A percentile compares a stretch with the other conserved stretches of the same genome.
These are phyloP conservation scores for Botrylloides violaceus DNA, from an alignment of 23 tunicate species.

Conservation along the genomic window DNA sequence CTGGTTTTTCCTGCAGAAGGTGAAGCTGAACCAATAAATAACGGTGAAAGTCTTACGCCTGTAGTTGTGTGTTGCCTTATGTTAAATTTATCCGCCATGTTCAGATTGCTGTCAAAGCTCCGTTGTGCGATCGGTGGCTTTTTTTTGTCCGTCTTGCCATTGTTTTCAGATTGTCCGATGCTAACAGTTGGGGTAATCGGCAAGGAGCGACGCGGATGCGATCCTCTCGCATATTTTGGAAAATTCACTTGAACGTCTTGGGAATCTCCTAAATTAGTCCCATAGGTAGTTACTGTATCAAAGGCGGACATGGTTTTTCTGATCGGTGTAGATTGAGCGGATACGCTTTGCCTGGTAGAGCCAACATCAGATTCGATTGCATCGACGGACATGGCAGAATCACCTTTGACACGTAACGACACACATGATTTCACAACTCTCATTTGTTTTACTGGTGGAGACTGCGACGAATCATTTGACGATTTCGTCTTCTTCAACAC, in stretches of 20 bases:
- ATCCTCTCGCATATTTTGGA: not conserved
- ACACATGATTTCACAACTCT: constrained; percentile 5
- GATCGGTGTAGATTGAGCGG: constrained; percentile 11
- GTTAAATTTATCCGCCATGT: not conserved
- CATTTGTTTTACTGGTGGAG: not conserved
- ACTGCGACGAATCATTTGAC: constrained; percentile 8
- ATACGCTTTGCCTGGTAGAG: not conserved
- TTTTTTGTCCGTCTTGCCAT: not conserved
- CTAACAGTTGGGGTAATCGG: not conserved
- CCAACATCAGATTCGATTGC: constrained; percentile 29
- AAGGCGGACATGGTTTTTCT: constrained; percentile 13
- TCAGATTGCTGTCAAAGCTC: constrained; percentile 13
- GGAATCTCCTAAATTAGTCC: not conserved
- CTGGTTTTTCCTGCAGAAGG: not conserved
- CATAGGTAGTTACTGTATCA: not conserved
- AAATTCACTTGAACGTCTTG: not conserved
- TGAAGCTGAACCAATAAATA: constrained; percentile 8
- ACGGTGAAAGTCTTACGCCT: not conserved
- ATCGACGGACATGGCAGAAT: constrained; percentile 6
- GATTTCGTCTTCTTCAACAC: not conserved
- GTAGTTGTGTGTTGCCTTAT: not conserved
- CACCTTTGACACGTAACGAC: not conserved
- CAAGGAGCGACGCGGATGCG: constrained; percentile 14
- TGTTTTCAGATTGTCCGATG: not conserved
- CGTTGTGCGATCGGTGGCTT: constrained; percentile 7